Conservation (phyloP, 2,888 invertebrate genomes). For the Vandiemenella viatica region DNA sequence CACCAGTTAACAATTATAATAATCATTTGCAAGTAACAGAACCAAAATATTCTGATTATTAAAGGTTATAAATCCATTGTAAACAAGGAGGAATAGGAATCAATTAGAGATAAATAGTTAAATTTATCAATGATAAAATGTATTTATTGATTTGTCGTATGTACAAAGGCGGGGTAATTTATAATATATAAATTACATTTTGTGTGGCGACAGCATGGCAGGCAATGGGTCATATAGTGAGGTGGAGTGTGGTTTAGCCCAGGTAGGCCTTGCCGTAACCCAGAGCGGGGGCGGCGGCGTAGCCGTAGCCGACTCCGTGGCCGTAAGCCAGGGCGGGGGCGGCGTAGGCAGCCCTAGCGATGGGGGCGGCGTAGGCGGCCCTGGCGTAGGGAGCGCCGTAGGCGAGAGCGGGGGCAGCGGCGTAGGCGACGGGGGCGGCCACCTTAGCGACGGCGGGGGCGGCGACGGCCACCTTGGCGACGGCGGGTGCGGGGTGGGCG, state of each 20-base stretch:
- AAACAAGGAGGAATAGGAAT: too few relatives aligned
- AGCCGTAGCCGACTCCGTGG: not conserved
- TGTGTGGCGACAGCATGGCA: too few relatives aligned
- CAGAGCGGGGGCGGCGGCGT: not conserved
- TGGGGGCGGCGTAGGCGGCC: not conserved
- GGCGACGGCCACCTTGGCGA: not conserved
- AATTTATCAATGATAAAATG: too few relatives aligned
- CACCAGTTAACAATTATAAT: too few relatives aligned
- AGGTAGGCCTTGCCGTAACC: not conserved
- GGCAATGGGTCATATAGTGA: too few relatives aligned
- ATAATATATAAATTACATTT: too few relatives aligned
- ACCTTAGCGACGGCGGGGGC: constrained; percentile 14
- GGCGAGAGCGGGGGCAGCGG: constrained; percentile 11
- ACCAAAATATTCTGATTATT: too few relatives aligned
- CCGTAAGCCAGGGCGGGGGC: not conserved
- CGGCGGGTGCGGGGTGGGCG: not conserved
- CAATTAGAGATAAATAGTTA: too few relatives aligned
- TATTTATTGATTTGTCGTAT: too few relatives aligned
- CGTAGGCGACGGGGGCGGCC: constrained; percentile 13
- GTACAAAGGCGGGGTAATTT: too few relatives aligned
- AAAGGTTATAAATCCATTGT: too few relatives aligned
- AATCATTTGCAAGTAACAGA: too few relatives aligned
- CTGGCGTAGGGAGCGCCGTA: constrained; percentile 7
- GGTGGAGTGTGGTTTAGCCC: not conserved
- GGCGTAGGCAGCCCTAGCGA: not conserved